Conservation (phyloP, 2,797 vertebrate species). For the Cephalopachus bancanus region DNA sequence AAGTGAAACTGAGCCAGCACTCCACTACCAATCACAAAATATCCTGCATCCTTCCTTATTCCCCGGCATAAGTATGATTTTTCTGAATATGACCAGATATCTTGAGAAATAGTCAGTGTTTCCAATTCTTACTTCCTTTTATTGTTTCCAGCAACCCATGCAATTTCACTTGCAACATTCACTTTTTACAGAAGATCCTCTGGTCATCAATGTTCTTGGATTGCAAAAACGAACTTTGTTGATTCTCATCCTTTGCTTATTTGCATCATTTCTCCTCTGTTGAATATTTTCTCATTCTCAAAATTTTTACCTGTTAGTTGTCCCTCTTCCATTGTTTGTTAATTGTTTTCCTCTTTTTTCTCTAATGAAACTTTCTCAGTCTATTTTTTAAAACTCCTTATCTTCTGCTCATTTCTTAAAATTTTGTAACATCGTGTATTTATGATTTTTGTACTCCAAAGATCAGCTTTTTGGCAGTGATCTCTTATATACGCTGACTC, state of each 20-base stretch:
- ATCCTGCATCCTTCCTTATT: neutral
- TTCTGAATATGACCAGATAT: neutral
- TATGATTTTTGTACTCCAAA: neutral
- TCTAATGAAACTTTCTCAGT: neutral
- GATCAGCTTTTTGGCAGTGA: neutral
- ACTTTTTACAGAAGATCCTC: neutral
- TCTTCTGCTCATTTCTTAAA: neutral
- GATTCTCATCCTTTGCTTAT: neutral
- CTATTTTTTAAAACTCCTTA: neutral
- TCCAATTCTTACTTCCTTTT: neutral
- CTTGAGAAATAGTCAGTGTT: neutral
- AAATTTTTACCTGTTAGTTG: neutral
- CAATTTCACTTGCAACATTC: neutral
- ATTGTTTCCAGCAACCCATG: neutral
- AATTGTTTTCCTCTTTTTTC: neutral
- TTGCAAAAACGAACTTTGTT: neutral
- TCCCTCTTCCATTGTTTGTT: neutral
- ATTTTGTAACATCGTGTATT: neutral
- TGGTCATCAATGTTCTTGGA: neutral
- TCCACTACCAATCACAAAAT: neutral
- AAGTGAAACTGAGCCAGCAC: neutral
- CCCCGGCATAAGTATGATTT: neutral
- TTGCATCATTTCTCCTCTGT: neutral
- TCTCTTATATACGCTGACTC: neutral
- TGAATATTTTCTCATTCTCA: neutral